These are phyloP conservation scores for Phaetusa simplex DNA, from an alignment of 2,113 vertebrate species.

Conservation along the genomic window DNA sequence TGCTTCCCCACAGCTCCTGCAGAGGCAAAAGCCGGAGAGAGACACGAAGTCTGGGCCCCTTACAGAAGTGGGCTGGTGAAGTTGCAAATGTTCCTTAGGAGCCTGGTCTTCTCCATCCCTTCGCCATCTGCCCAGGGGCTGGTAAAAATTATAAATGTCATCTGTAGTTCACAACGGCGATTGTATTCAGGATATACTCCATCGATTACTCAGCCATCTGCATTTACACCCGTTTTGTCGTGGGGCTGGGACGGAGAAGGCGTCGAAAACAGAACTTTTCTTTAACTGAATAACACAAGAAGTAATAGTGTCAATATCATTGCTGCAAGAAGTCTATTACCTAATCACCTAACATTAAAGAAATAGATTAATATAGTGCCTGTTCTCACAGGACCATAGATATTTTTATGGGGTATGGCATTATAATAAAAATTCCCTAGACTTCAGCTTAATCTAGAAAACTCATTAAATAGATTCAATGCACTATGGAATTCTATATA, in stretches of 20 bases:
- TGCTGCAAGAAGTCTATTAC: not conserved
- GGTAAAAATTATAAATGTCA: too few relatives aligned
- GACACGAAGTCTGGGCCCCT: rapidly evolving
- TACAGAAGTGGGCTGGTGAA: rapidly evolving
- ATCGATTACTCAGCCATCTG: not conserved
- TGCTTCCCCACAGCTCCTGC: not conserved
- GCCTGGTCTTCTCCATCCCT: not conserved
- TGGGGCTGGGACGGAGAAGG: not conserved
- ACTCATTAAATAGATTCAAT: constrained; percentile 60
- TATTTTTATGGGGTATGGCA: constrained; percentile 46
- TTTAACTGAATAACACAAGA: not conserved
- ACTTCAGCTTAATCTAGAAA: constrained; percentile 63
- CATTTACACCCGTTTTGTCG: too few relatives aligned
- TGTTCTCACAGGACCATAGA: constrained; percentile 37
- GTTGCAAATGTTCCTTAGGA: rapidly evolving
- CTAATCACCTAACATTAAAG: not conserved
- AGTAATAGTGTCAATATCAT: constrained; percentile 1
- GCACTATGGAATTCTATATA: constrained; percentile 51
- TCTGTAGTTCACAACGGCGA: rapidly evolving
- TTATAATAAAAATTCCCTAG: constrained; percentile 65
- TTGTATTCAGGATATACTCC: rapidly evolving
- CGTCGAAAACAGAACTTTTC: not conserved
- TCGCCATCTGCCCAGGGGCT: rapidly evolving
- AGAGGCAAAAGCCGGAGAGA: not conserved
- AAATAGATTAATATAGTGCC: constrained; percentile 36